Conservation (phyloP, 1,140 invertebrate species). For the Philopotamus ludificatus region DNA sequence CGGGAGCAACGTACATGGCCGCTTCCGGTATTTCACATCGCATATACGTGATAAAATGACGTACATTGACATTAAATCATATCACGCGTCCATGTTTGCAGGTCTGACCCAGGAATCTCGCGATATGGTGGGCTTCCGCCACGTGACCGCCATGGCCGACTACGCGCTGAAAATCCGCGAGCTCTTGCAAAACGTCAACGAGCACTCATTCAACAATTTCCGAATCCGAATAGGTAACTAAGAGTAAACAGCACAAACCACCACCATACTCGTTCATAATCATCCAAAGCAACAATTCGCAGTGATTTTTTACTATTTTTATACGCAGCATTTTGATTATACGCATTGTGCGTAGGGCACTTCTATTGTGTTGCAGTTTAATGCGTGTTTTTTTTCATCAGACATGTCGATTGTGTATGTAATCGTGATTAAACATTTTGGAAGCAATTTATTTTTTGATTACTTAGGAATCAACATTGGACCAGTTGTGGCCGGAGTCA, state of each 20-base stretch:
- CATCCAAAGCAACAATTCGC: no score
- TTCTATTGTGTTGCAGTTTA: no score
- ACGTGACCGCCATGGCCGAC: conserved; percentile 88
- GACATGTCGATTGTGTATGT: no score
- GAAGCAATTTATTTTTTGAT: conserved; percentile 2
- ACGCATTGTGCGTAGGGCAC: no score
- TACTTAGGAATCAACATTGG: conserved; percentile 88
- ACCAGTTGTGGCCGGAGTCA: conserved; percentile 92
- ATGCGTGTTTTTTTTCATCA: no score
- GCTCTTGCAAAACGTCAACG: conserved; percentile 88
- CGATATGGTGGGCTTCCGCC: conserved; percentile 72
- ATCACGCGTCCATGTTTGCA: conserved; percentile 43
- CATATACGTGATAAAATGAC: neutral
- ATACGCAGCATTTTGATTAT: no score
- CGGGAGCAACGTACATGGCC: conserved; percentile 95
- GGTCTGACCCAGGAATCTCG: conserved; percentile 77
- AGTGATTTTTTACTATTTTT: no score
- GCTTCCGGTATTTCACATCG: conserved; percentile 70
- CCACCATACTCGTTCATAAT: no score
- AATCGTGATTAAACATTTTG: neutral
- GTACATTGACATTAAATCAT: neutral
- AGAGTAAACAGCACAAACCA: no score
- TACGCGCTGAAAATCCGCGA: conserved; percentile 83
- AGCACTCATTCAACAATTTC: conserved; percentile 97
- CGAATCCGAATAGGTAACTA: conserved; percentile 82